These are phyloP conservation scores for Euclidia mi DNA, from an alignment of 2,888 invertebrate genomes.

Conservation along the genomic window DNA sequence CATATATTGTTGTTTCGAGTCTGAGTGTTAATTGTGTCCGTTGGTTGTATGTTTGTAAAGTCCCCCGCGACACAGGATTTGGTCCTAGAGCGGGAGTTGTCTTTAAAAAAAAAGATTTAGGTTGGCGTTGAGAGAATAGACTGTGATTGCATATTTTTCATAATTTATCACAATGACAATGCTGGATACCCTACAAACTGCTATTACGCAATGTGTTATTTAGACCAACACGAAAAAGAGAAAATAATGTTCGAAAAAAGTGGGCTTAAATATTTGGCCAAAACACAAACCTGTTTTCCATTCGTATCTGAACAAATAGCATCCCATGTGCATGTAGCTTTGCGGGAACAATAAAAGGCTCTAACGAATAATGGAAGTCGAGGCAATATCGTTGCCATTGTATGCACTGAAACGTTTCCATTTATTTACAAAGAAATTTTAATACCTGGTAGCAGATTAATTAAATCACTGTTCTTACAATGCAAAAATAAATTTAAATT, in stretches of 20 bases:
- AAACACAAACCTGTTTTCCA: conserved; percentile 14
- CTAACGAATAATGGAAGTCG: conserved; percentile 21
- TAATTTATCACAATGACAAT: no score
- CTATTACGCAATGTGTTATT: no score
- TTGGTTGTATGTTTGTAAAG: no score
- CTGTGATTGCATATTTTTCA: no score
- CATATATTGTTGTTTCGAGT: no score
- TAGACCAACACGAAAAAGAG: background rate
- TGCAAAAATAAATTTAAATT: conserved; percentile 39
- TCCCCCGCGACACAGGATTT: no score
- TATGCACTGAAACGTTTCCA: conserved; percentile 16
- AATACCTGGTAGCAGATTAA: conserved; percentile 34
- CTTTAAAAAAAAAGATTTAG: no score
- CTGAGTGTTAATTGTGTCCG: no score
- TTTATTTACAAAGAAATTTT: conserved; percentile 12
- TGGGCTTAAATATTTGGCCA: conserved; percentile 4
- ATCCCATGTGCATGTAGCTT: conserved; percentile 14
- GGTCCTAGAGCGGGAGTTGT: no score
- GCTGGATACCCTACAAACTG: no score
- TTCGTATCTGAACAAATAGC: conserved; percentile 23
- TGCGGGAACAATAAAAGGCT: conserved; percentile 24
- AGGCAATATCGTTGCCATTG: conserved; percentile 18
- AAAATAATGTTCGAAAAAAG: conserved; percentile 5
- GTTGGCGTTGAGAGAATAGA: no score
- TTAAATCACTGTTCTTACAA: conserved; percentile 35